A percentile compares a stretch with the other conserved stretches of the same genome.
These are phyloP conservation scores for Psittacula derbiana DNA, from an alignment of 2,797 vertebrate species.

Conservation along the genomic window DNA sequence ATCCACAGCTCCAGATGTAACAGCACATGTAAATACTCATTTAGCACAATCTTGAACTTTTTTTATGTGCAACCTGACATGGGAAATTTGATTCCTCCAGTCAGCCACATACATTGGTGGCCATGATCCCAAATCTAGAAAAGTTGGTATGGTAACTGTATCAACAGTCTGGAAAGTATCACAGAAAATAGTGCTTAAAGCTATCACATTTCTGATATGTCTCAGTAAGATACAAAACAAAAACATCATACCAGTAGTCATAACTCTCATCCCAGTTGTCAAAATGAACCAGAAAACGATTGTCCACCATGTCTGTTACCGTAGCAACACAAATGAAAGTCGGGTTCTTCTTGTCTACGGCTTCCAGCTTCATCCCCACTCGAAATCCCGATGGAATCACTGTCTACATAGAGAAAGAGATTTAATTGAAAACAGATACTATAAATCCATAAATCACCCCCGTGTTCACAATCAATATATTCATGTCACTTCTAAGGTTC, in stretches of 20 bases:
- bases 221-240: constrained; percentile 6
- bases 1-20: not conserved
- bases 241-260: constrained; percentile 88
- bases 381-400: constrained; percentile 80
- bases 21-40: accelerated
- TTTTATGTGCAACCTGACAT: not conserved
- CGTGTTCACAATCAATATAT: not conserved
- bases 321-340: constrained; percentile 92
- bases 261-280: constrained; percentile 98
- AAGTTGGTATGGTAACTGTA: not conserved
- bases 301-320: constrained; percentile 87
- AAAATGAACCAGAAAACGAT: constrained; percentile 92
- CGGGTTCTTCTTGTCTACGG: constrained; percentile 94
- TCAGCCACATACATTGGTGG: not conserved
- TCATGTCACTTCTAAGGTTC: not conserved
- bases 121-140: not conserved
- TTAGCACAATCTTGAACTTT: not conserved
- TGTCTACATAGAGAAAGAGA: constrained; percentile 73
- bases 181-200: not conserved
- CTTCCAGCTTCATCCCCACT: constrained; percentile 93
- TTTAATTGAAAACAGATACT: constrained; percentile 62
- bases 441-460: not conserved
- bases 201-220: not conserved
- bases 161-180: not conserved
- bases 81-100: not conserved